phyloP scores from a whole-genome alignment of 2,113 vertebrate genomes.

The Stegastes partitus region DNA sequence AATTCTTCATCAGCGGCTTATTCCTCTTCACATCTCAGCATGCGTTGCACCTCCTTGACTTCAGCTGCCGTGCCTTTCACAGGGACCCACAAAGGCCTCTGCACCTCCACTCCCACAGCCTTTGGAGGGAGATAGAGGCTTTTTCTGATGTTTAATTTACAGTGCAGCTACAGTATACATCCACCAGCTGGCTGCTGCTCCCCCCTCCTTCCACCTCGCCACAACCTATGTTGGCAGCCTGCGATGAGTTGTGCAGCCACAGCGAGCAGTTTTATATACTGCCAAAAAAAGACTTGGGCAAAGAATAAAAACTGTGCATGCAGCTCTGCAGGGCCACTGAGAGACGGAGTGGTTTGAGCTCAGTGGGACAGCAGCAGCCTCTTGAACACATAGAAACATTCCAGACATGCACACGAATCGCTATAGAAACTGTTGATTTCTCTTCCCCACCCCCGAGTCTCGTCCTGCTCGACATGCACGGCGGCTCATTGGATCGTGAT shows the following conservation, averaged over 20 bases:
- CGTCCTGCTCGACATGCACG: conserved; percentile 10
- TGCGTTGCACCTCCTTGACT: conserved; percentile 53
- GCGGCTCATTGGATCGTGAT: conserved; percentile 13
- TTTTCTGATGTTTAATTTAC: conserved; percentile 65
- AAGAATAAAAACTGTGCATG: conserved; percentile 48
- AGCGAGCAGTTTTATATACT: conserved; percentile 39
- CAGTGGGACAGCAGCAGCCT: conserved; percentile 38
- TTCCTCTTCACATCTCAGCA: conserved; percentile 66
- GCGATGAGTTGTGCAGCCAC: conserved; percentile 51
- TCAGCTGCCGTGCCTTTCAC: conserved; percentile 41
- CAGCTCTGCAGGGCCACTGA: conserved; percentile 30
- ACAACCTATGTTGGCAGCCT: conserved; percentile 30
- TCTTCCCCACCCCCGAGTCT: conserved; percentile 19
- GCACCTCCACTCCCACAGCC: conserved; percentile 28
- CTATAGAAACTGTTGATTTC: conserved; percentile 48
- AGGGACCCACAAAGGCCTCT: conserved; percentile 23
- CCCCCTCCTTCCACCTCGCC: conserved; percentile 17
- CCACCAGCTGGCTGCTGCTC: conserved; percentile 32
- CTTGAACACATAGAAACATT: conserved; percentile 36
- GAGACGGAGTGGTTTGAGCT: conserved; percentile 42
- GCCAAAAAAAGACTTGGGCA: conserved; percentile 37
- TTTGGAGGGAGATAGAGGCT: conserved; percentile 35
- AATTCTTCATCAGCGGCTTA: conserved; percentile 50
- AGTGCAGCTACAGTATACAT: conserved; percentile 16
- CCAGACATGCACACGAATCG: conserved; percentile 50